Evolutionary conservation across 2,888 invertebrate species (phyloP), one percentile per base, ranked within the genome.

Genomic region (Abrostola tripartita): DNA sequence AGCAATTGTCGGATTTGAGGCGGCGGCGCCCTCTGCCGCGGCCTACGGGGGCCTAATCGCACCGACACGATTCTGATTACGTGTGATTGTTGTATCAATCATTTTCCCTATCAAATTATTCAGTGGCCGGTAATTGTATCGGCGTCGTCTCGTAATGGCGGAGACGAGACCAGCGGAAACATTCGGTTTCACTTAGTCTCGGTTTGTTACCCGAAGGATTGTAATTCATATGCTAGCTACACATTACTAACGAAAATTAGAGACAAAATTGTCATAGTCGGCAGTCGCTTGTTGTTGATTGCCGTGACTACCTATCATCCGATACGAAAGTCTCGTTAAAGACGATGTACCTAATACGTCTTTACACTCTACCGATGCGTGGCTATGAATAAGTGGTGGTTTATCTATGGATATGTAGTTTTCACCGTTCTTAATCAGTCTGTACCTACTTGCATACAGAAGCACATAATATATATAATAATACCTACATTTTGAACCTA

Each of bases 61-160:
- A 84, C 88, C 88, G 86, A 89, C 94, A 93, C 94, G 93, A 93
- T 90, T 93, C 88, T 92, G 90, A 93, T 93, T 93, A 93, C 89
- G 88, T 88, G 88, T 90, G 93, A 92, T 93, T 90, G 92, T 93
- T 92, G 92, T 93, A 94, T 94, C 93, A 94, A 94, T 94, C 94
- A 94, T 94, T 92, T 93, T 91, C 90, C 88, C 90, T 92, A 93
- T 92, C 92, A 93, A 93, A 93, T 94, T 92, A 94, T 94, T 93
- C 92, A 91, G 93, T 91, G 92, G 93, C 85, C 86, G 86, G 92
- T 93, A 92, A 93, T 93, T 92, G 86, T 92, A 92, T 92, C 90
- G 90, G 88, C 88, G 88, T 86, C 85, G 81, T 84, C 85, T 86
- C 82, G 79, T 91, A 92, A 92, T 91, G 92, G 89, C 79, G 71